Conservation (phyloP, 2,797 vertebrate species). For the Mus caroli region DNA sequence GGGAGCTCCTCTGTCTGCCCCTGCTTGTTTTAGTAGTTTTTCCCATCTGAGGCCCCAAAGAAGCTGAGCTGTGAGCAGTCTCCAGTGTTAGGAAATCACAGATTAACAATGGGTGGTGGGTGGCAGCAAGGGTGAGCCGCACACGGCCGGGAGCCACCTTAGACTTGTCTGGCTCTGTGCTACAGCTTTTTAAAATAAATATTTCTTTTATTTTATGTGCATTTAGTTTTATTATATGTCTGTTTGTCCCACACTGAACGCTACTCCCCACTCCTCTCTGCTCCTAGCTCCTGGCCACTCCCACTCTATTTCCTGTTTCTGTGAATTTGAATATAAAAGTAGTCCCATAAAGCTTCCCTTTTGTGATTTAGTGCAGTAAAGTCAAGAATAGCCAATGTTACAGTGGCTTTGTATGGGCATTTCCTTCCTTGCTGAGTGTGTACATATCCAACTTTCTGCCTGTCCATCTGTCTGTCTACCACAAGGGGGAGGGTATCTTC, state of each 20-base stretch:
- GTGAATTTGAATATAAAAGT: neutral
- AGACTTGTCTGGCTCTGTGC: neutral
- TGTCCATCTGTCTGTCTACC: neutral
- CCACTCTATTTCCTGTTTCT: neutral
- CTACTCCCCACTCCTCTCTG: neutral
- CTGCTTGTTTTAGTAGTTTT: neutral
- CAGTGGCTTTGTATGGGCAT: neutral
- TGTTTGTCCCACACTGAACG: neutral
- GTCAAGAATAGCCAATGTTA: neutral
- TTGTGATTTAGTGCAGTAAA: neutral
- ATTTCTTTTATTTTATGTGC: neutral
- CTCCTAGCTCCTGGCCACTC: no score
- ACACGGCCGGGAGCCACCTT: neutral
- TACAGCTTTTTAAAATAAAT: neutral
- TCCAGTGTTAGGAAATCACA: neutral
- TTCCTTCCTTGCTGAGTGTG: constrained; percentile 8
- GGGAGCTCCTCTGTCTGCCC: neutral
- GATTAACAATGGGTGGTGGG: neutral
- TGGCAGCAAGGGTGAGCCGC: neutral
- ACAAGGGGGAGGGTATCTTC: neutral
- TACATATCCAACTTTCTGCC: neutral
- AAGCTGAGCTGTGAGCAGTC: neutral
- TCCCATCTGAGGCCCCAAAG: accelerated
- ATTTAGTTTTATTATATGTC: neutral
- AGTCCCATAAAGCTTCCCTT: neutral